phyloP scores from a whole-genome alignment of 2,113 vertebrate genomes.

The Lasiurus cinereus region DNA sequence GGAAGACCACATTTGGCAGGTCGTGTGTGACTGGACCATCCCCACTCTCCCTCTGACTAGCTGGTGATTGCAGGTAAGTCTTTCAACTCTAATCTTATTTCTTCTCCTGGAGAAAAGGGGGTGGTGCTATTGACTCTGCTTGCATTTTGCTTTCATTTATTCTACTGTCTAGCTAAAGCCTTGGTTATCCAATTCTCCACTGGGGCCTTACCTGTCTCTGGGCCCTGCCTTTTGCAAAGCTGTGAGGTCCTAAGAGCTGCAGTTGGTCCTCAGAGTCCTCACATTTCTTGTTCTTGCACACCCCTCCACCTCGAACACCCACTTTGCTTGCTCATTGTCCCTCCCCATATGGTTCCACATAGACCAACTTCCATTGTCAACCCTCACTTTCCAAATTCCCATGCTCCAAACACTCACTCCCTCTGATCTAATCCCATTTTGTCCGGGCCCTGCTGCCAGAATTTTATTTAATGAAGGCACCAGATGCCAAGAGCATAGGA shows the following conservation, averaged over 20 bases:
- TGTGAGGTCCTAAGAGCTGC: not conserved
- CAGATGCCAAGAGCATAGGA: not conserved
- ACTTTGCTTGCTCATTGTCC: not conserved
- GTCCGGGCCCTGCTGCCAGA: not conserved
- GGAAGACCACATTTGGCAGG: not conserved
- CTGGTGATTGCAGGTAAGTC: too few species aligned
- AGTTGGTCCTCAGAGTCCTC: not conserved
- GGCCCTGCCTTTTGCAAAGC: not conserved
- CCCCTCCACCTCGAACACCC: fast-evolving
- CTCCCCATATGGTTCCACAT: not conserved
- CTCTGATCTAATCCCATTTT: not conserved
- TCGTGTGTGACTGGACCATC: not conserved
- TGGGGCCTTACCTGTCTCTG: not conserved
- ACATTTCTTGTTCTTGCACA: not conserved
- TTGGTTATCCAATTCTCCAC: not conserved
- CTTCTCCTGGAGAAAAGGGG: not conserved
- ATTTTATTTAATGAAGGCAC: slow-evolving; percentile 33
- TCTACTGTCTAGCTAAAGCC: not conserved
- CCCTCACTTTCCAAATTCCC: not conserved
- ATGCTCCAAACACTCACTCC: not conserved
- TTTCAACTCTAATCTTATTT: not conserved
- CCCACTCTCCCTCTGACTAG: not conserved
- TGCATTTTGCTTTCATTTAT: not conserved
- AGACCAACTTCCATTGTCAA: not conserved
- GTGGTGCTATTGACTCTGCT: not conserved